Evolutionary conservation across 2,888 invertebrate genomes (phyloP).

Genomic region (Macrosiphum euphorbiae): DNA sequence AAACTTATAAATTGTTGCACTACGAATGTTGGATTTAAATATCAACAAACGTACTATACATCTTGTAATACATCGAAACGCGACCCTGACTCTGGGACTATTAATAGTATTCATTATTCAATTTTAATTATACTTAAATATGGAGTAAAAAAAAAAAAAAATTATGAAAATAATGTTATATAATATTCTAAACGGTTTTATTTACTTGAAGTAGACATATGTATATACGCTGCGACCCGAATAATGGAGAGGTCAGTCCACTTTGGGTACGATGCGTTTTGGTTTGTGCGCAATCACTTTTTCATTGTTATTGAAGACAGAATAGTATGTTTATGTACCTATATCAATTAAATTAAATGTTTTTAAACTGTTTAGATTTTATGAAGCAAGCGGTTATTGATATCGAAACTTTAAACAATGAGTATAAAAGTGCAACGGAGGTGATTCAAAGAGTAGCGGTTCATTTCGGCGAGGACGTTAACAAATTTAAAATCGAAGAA

Average conservation of each 20-base stretch:
- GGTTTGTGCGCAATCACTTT: background rate
- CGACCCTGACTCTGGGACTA: background rate
- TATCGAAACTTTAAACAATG: constrained; percentile 68
- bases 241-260: background rate
- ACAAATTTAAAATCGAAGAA: constrained; percentile 71
- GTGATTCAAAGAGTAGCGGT: constrained; percentile 69
- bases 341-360: background rate
- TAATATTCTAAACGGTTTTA: background rate
- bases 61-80: background rate
- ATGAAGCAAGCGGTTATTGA: constrained; percentile 69
- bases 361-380: constrained; percentile 66
- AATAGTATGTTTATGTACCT: background rate
- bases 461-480: constrained; percentile 72
- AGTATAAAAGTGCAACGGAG: constrained; percentile 69
- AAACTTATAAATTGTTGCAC: background rate
- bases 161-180: background rate
- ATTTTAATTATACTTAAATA: background rate
- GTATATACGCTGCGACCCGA: background rate
- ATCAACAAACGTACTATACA: background rate
- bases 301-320: background rate
- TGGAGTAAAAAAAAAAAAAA: background rate
- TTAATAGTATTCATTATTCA: background rate
- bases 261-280: background rate
- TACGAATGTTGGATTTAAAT: background rate
- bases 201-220: background rate